A percentile compares a stretch with the other conserved stretches of the same genome.
These are phyloP conservation scores for Sebastes elongatus DNA, from an alignment of 2,797 vertebrate species.

Conservation along the genomic window DNA sequence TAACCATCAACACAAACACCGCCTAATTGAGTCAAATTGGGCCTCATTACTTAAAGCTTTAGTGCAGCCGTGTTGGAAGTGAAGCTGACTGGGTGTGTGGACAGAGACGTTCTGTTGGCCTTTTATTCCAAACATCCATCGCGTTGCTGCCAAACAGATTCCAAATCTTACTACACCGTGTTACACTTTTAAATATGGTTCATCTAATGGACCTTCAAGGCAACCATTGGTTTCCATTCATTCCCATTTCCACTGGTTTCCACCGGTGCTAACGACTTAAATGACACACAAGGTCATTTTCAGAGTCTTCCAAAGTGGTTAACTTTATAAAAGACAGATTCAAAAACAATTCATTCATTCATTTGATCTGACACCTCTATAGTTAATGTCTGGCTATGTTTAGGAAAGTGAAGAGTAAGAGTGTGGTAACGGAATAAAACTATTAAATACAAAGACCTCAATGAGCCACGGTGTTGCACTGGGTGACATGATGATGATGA, in stretches of 20 bases:
- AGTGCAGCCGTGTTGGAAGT: slow-evolving; percentile 40
- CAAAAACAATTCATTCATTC: not conserved
- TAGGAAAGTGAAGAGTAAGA: not conserved
- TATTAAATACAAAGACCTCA: too few relatives aligned
- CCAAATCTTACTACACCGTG: not conserved
- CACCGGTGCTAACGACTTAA: not conserved
- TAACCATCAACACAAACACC: slow-evolving; percentile 76
- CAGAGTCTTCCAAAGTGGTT: not conserved
- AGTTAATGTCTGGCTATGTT: not conserved
- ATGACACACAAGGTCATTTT: not conserved
- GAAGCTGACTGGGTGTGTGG: slow-evolving; percentile 13
- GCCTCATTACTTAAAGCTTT: slow-evolving; percentile 66
- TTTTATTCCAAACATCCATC: not conserved
- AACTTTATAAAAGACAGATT: too few relatives aligned
- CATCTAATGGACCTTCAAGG: not conserved
- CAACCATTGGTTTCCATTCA: not conserved
- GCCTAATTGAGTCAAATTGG: slow-evolving; percentile 76
- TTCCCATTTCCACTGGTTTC: not conserved
- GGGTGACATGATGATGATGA: too few relatives aligned
- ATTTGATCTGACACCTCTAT: not conserved
- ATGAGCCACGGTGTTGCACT: too few relatives aligned
- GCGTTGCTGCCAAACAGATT: not conserved
- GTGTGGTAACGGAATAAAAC: not conserved
- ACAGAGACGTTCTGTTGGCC: not conserved
- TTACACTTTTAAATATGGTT: not conserved